These are phyloP conservation scores for Zonotrichia leucophrys DNA, from an alignment of 2,113 vertebrate species.

Conservation along the genomic window DNA sequence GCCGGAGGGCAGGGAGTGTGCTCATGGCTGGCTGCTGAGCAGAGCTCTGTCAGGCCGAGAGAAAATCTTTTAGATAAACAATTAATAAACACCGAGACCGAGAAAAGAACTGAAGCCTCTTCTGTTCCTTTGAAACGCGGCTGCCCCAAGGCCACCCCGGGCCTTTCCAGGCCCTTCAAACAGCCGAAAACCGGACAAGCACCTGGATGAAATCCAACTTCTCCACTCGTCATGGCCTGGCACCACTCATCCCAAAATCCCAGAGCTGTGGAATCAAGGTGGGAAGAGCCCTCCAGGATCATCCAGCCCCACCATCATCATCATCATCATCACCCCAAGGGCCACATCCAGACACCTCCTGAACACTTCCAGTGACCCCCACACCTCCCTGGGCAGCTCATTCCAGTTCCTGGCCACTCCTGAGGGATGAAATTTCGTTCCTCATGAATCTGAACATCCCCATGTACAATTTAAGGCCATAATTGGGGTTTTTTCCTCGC, in stretches of 20 bases:
- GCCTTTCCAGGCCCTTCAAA: too few relatives aligned
- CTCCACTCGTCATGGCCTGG: rapidly evolving
- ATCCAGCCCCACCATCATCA: neutral
- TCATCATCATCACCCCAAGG: neutral
- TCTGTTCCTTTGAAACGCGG: too few relatives aligned
- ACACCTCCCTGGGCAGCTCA: neutral
- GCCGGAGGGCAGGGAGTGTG: too few relatives aligned
- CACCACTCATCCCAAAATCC: neutral
- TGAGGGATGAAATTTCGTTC: neutral
- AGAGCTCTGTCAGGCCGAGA: too few relatives aligned
- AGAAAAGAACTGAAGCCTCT: too few relatives aligned
- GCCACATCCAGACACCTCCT: neutral
- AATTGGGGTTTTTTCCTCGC: neutral
- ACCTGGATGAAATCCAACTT: rapidly evolving
- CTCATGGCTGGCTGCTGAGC: too few relatives aligned
- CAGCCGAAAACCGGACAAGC: too few relatives aligned
- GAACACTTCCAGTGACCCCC: neutral
- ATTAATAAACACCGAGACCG: too few relatives aligned
- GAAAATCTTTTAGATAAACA: too few relatives aligned
- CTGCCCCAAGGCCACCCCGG: too few relatives aligned
- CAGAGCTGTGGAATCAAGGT: neutral
- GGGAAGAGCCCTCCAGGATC: neutral
- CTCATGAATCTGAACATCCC: neutral
- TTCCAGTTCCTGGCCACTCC: neutral
- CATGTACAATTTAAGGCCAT: neutral